Evolutionary conservation across 2,888 invertebrate genomes (phyloP).

Genomic region (Phaedon cochleariae): DNA sequence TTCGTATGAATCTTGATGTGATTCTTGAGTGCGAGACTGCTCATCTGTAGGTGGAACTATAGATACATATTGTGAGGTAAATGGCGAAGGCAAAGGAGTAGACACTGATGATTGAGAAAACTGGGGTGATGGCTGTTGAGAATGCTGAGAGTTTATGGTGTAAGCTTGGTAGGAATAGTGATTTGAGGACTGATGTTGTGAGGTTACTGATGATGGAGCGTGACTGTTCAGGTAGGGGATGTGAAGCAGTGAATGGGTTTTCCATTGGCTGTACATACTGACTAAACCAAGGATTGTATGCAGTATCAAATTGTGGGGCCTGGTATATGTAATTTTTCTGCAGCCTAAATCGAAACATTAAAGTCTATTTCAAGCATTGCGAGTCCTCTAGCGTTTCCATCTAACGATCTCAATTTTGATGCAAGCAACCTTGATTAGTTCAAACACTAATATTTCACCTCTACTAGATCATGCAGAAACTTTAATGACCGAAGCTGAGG

Average conservation of each 20-base stretch:
- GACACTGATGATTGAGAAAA: neutral
- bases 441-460: too few species aligned
- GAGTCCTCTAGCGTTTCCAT: neutral
- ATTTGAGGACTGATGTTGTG: neutral
- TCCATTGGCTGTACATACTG: constrained; percentile 8
- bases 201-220: constrained; percentile 3
- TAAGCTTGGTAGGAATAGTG: neutral
- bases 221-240: constrained; percentile 7
- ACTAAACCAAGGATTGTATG: constrained; percentile 7
- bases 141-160: neutral
- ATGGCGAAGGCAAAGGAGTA: neutral
- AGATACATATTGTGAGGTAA: neutral
- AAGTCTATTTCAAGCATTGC: constrained; percentile 12
- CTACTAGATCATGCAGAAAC: too few species aligned
- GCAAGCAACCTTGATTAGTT: too few species aligned
- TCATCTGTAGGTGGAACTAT: neutral
- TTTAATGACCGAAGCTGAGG: too few species aligned
- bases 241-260: constrained; percentile 7
- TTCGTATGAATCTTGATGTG: constrained; percentile 1
- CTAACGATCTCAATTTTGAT: constrained; percentile 10
- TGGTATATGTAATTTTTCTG: constrained; percentile 8
- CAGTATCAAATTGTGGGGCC: constrained; percentile 8
- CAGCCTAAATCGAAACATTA: neutral
- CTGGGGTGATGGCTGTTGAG: neutral
- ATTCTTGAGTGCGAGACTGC: neutral